These are phyloP conservation scores for Chelonia mydas DNA, from an alignment of 2,797 vertebrate species.

Conservation along the genomic window DNA sequence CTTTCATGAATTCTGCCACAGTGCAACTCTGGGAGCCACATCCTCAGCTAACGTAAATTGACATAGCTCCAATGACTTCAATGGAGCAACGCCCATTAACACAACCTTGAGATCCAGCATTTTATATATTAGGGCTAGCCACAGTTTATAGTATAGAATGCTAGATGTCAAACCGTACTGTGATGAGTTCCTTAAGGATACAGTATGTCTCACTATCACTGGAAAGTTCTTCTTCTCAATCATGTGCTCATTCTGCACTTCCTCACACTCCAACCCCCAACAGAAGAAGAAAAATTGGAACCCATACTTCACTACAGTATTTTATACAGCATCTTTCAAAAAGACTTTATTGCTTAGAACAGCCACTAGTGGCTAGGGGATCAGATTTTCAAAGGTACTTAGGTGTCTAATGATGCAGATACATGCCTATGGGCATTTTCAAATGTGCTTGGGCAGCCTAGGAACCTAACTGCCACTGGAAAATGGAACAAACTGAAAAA, in stretches of 20 bases:
- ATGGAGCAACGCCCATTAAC: not conserved
- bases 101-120: not conserved
- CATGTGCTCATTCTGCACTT: not conserved
- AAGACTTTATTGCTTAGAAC: not conserved
- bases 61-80: not conserved
- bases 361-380: not conserved
- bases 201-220: not conserved
- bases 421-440: not conserved
- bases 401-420: not conserved
- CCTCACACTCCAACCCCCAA: not conserved
- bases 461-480: not conserved
- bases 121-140: not conserved
- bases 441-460: not conserved
- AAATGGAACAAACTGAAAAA: not conserved
- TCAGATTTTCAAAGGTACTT: not conserved
- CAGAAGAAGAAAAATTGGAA: not conserved
- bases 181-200: not conserved
- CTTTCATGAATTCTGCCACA: not conserved
- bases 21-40: not conserved
- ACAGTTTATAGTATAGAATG: rapidly evolving
- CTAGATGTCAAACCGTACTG: not conserved
- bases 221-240: not conserved
- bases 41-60: not conserved
- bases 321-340: not conserved
- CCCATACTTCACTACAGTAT: not conserved